Evolutionary conservation across 2,113 vertebrate genomes (phyloP).

Genomic region (rat (Rattus norvegicus)): DNA sequence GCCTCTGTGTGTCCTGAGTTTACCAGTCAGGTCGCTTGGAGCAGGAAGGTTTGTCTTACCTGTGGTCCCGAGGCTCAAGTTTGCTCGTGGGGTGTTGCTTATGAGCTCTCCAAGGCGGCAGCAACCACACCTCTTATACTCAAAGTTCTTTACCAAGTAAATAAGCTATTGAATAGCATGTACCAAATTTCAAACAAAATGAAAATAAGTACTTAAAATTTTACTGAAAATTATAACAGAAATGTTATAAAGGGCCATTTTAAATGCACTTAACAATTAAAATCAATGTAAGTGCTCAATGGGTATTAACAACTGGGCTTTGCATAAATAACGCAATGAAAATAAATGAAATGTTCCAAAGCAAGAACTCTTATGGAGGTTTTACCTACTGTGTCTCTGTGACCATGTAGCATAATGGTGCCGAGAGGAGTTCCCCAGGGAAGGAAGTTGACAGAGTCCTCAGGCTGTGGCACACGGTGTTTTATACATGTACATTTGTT

Average conservation of each 20-base stretch:
- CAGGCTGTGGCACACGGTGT: neutral
- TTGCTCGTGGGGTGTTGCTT: too few species aligned
- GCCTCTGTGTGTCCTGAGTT: too few species aligned
- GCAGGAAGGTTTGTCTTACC: too few species aligned
- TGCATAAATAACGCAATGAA: neutral
- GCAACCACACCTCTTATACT: neutral
- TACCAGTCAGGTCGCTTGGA: too few species aligned
- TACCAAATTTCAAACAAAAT: neutral
- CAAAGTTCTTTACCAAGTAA: neutral
- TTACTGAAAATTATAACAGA: neutral
- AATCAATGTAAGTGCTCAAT: neutral
- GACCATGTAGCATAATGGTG: neutral
- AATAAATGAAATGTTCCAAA: neutral
- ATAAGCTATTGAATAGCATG: neutral
- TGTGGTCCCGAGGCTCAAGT: too few species aligned
- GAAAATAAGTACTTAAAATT: slow-evolving; percentile 43
- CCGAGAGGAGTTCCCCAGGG: neutral
- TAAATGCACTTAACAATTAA: neutral
- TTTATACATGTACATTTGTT: neutral
- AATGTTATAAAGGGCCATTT: neutral
- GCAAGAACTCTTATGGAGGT: neutral
- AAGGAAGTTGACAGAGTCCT: neutral
- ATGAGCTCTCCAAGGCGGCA: too few species aligned
- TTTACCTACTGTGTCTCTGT: neutral
- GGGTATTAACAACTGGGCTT: neutral